Evolutionary conservation across 2,888 invertebrate genomes (phyloP).

Genomic region (Antitype chi): DNA sequence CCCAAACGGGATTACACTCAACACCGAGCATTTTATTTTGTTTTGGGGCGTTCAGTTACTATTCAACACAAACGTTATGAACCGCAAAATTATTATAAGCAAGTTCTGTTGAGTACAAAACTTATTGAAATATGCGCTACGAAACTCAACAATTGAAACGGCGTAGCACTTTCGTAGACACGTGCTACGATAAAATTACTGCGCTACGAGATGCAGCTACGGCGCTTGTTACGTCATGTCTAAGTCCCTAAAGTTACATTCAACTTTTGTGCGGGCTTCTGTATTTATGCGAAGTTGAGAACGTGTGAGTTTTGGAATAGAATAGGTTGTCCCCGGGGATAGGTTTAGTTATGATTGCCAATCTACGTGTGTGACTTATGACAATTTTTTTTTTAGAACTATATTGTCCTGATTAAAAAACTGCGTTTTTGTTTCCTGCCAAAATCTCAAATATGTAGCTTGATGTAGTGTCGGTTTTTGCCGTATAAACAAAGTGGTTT

Average conservation of each 20-base stretch:
- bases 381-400: neutral
- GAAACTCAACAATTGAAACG: conserved; percentile 19
- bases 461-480: neutral
- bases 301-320: neutral
- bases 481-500: neutral
- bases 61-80: conserved; percentile 43
- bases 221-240: conserved; percentile 11
- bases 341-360: conserved; percentile 25
- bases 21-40: conserved; percentile 58
- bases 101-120: conserved; percentile 4
- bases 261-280: conserved; percentile 14
- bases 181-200: conserved; percentile 26
- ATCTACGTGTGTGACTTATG: conserved; percentile 1
- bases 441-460: neutral
- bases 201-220: conserved; percentile 21
- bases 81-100: conserved; percentile 15
- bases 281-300: conserved; percentile 16
- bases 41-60: conserved; percentile 62
- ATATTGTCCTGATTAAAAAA: neutral
- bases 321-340: neutral
- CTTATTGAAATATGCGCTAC: conserved; percentile 3
- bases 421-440: neutral
- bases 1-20: conserved; percentile 62
- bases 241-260: conserved; percentile 19
- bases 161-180: conserved; percentile 45